Percentiles rank a stretch among this genome's conserved stretches.
Evolutionary conservation across 2,888 invertebrate species (phyloP).

Genomic region (Netelia melanura): DNA sequence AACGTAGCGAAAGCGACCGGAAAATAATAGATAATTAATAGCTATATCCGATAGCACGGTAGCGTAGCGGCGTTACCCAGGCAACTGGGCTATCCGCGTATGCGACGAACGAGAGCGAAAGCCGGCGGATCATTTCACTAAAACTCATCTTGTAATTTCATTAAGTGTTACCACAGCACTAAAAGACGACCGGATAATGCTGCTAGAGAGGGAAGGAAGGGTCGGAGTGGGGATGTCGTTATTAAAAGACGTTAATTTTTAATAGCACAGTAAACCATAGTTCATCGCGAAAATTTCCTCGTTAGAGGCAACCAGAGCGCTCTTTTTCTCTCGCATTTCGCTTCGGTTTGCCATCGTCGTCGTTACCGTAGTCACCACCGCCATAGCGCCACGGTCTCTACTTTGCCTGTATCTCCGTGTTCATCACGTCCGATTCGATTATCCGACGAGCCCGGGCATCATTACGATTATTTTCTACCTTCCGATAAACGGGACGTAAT

Average conservation of each 20-base stretch:
- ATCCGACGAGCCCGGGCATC: conserved; percentile 57
- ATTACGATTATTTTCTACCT: conserved; percentile 64
- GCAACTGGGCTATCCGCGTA: conserved; percentile 18
- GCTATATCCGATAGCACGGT: conserved; percentile 48
- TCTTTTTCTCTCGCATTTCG: conserved; percentile 15
- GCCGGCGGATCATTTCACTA: conserved; percentile 65
- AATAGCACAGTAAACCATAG: conserved; percentile 73
- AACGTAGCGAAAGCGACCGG: conserved; percentile 45
- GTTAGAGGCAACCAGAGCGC: conserved; percentile 60
- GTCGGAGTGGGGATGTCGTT: conserved; percentile 45
- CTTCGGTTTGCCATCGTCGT: conserved; percentile 52
- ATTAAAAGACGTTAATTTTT: conserved; percentile 76
- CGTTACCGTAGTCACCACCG: conserved; percentile 49
- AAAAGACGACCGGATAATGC: conserved; percentile 68
- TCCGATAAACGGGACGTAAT: conserved; percentile 54
- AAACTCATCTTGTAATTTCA: conserved; percentile 71
- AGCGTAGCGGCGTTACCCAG: conserved; percentile 22
- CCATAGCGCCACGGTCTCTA: conserved; percentile 20
- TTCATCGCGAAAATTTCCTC: conserved; percentile 71
- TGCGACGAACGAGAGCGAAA: conserved; percentile 31
- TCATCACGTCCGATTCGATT: conserved; percentile 68
- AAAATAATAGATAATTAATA: conserved; percentile 68
- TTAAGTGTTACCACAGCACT: conserved; percentile 68
- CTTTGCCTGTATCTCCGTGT: conserved; percentile 55
- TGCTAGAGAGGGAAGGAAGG: conserved; percentile 25